These are phyloP conservation scores for Xenus cinereus DNA, from an alignment of 2,113 vertebrate species.

Conservation along the genomic window DNA sequence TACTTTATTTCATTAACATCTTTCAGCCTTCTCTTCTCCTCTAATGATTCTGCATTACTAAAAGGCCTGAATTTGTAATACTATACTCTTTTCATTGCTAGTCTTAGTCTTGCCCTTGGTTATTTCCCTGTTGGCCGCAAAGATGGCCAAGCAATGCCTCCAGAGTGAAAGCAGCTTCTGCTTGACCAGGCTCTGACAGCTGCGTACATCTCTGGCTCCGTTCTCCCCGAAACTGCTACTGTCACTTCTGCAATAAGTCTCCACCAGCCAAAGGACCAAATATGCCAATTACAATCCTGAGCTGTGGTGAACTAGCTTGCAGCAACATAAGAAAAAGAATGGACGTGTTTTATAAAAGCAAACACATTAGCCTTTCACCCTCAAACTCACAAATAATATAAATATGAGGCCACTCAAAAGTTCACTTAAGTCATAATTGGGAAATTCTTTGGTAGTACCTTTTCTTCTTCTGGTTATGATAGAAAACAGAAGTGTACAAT, in stretches of 20 bases:
- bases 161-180: neutral
- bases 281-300: slow-evolving; percentile 10
- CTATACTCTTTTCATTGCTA: neutral
- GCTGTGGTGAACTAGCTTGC: neutral
- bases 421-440: neutral
- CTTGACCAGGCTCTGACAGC: neutral
- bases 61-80: neutral
- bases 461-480: neutral
- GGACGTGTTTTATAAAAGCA: neutral
- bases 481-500: rapidly evolving
- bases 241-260: slow-evolving; percentile 29
- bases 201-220: neutral
- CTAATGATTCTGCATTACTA: neutral
- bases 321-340: neutral
- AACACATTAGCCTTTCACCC: neutral
- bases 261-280: slow-evolving; percentile 45
- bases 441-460: neutral
- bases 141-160: neutral
- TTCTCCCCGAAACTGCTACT: slow-evolving; percentile 23
- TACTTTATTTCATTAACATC: neutral
- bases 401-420: neutral
- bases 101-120: neutral
- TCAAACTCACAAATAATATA: neutral
- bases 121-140: neutral
- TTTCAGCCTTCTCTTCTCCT: neutral